Evolutionary conservation across 2,797 vertebrate genomes (phyloP), one percentile per base, ranked within the genome.

Genomic region (Sebastes minor): DNA sequence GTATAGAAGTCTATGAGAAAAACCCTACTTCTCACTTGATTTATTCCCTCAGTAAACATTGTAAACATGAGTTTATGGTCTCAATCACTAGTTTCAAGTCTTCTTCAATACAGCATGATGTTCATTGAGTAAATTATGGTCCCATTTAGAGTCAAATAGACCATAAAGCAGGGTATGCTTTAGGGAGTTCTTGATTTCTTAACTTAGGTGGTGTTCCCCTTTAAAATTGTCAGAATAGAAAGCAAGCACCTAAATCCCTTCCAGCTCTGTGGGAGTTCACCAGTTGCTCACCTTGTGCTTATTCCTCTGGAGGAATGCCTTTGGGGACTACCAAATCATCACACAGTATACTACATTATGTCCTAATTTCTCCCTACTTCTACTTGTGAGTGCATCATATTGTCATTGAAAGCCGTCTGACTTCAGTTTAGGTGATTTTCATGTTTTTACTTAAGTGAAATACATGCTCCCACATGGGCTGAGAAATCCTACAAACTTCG

Each of bases 191-290:
- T 38, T 38, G 35, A 38, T 38, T 38, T 52, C 18, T 52, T 52
- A 52, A 52, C 4, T 52, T 52, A 5, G 49, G 49, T 52, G 46
- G 18, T 52, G 16, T 52, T 20, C 20, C 49, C 49, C 49, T n/a
- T 55, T 22, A 9, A 64, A 42, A 38, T 7, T 20, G 23, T 38
- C 65, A 78, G 27, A 75, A 33, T 23, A 75, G 25, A 65, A 53
- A 72, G 27, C 33, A 38, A 78, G 35, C 71, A 62, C 35, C 52
- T 67, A 52, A 63, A 64, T 78, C 74, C 33, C 64, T 32, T 61
- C 16, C 42, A 30, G 32, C 65, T 71, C 32, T 46, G 13, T 1
- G n/a, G n/a, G 56, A 65, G 60, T 46, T 76, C 30, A 66, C 27
- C 3, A 38, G 49, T 1, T 27, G 27, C 61, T 68, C 49, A 38